These are phyloP conservation scores for Melikaiella ostensackeni DNA, from an alignment of 2,888 invertebrate genomes.

Conservation along the genomic window DNA sequence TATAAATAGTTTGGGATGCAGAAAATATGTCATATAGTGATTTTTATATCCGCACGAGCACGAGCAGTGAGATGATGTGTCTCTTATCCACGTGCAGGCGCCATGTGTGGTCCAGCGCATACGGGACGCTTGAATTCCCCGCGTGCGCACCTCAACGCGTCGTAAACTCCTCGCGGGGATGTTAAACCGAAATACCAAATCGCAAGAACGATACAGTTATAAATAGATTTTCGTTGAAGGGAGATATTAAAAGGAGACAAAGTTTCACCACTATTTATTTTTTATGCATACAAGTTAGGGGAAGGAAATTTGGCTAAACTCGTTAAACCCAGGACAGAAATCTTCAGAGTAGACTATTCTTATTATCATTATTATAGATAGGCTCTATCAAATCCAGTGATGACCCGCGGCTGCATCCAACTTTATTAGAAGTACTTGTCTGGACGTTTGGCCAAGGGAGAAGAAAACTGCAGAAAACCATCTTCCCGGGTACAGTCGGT, in stretches of 20 bases:
- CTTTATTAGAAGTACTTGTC: too few relatives aligned
- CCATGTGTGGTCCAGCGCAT: constrained; percentile 64
- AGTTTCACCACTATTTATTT: constrained; percentile 33
- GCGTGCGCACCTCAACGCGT: constrained; percentile 38
- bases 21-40: constrained; percentile 72
- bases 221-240: constrained; percentile 37
- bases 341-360: too few relatives aligned
- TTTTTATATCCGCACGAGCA: constrained; percentile 65
- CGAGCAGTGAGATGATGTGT: constrained; percentile 56
- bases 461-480: too few relatives aligned
- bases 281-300: constrained; percentile 1
- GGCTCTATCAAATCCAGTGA: too few relatives aligned
- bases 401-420: too few relatives aligned
- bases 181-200: constrained; percentile 32
- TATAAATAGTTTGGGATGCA: constrained; percentile 60
- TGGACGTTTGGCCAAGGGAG: too few relatives aligned
- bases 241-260: constrained; percentile 28
- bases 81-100: constrained; percentile 57
- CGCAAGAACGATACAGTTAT: constrained; percentile 33
- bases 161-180: constrained; percentile 39
- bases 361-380: too few relatives aligned
- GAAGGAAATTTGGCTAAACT: constrained; percentile 1
- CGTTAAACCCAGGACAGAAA: too few relatives aligned
- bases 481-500: too few relatives aligned
- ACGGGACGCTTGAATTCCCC: constrained; percentile 48